Evolutionary conservation across 2,888 invertebrate species (phyloP), one percentile per base, ranked within the genome.

Genomic region (Pristionchus exspectatus): DNA sequence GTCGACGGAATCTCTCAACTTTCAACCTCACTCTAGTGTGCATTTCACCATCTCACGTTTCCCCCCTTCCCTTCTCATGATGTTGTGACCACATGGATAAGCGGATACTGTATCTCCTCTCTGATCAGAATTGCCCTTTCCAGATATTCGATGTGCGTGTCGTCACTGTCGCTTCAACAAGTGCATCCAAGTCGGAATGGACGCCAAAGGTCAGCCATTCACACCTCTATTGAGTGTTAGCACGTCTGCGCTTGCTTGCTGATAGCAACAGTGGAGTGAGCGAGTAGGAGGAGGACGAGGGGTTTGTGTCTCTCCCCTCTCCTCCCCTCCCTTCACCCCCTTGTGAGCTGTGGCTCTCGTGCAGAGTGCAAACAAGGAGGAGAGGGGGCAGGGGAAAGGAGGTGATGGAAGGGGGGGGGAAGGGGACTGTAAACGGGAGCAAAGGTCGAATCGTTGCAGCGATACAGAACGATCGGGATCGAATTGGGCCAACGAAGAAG

Each of bases 401-500:
- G 74, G 44, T 5, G 69, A 14, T 2, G n/a, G 33, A 44, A n/a
- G 30, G 69, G 4, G 66, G 24, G 84, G n/a, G 18, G 27, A 30
- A 27, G n/a, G n/a, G 50, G 84, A 85, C 30, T 21, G 59, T 18
- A 18, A 54, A 77, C 2, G 18, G 56, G 84, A 85, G 84, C 84
- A 85, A 85, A 85, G 84, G 84, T 85, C 84, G 84, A 59, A 16
- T 59, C 50, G 21, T 92, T 94, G 90, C 92, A 94, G 94, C 94
- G 16, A 95, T 95, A 83, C 95, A 95, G 93, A 95, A 95, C 91
- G 95, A 95, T 88, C 93, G 95, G 18, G 95, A 95, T 84, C 90
- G 95, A 54, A 95, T 95, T 83, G 95, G 95, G 0, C 95, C 95
- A 54, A 95, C 95, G 87, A 95, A 95, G 86, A 95, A 93, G 87